Percentiles rank a stretch among this genome's conserved stretches.
phyloP scores from a whole-genome alignment of 92 coral and sea anemone species.

The Ricordea florida region DNA sequence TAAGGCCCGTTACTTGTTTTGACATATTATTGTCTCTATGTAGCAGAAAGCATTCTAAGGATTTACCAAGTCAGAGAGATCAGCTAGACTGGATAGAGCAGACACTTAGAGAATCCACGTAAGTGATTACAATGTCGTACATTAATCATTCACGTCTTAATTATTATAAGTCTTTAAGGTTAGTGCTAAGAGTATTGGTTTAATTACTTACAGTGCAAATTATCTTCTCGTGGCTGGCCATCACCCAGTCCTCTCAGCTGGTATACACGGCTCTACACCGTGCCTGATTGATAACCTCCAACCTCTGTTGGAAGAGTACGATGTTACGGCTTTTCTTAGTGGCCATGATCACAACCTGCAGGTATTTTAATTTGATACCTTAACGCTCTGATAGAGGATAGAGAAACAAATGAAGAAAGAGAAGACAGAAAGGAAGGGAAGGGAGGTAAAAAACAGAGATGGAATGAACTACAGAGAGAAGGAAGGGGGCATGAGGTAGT shows the following conservation, averaged over 20 bases:
- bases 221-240: constrained; percentile 91
- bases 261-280: constrained; percentile 73
- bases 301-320: constrained; percentile 73
- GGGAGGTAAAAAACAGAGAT: too few species aligned
- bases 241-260: constrained; percentile 90
- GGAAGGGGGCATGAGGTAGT: too few species aligned
- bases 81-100: constrained; percentile 67
- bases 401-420: too few species aligned
- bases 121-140: constrained; percentile 1
- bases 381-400: too few species aligned
- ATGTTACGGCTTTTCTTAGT: constrained; percentile 89
- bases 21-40: too few species aligned
- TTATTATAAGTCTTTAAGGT: too few species aligned
- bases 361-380: too few species aligned
- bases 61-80: constrained; percentile 21
- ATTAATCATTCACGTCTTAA: too few species aligned
- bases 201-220: constrained; percentile 67
- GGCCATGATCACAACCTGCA: constrained; percentile 97
- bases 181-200: too few species aligned
- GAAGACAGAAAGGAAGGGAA: too few species aligned
- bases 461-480: too few species aligned
- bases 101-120: constrained; percentile 60
- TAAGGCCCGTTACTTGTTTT: too few species aligned
- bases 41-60: constrained; percentile 4
- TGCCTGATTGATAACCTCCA: constrained; percentile 69